Base-by-base conservation (phyloP, 2,797 vertebrate species). In the Urosaurus nigricauda region DNA sequence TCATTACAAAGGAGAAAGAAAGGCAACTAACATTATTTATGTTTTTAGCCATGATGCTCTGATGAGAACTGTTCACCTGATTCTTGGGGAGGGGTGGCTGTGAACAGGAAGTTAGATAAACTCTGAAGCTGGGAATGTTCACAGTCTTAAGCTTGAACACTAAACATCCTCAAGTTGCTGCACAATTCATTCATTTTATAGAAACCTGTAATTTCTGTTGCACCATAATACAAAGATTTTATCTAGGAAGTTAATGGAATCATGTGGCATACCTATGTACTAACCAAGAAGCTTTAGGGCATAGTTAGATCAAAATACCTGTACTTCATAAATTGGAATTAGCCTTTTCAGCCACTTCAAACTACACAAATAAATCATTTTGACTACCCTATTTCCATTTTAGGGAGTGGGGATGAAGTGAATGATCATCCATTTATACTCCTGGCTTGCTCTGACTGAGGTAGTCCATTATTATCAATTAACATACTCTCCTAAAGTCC, bases 401-500 rank as follows among this genome's bases (percentile, higher is more conserved):
- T 68, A 60, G 35, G 26, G 60, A 14, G 26, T 51, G 7, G 21
- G 32, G 32, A 65, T 21, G 68, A 84, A 90, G 86, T 14, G 84
- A 94, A 84, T 90, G 58, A 37, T 56, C 86, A 32, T 37, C 37
- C 85, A 0, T 88, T 94, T 92, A 74, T 87, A 79, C 89, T 16
- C 73, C 86, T 92, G 74, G 11, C 0, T 11, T 84, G 4, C 85
- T 93, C 88, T 87, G 84, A 81, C 37, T 84, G 21, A 91, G 91
- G 19, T 47, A 88, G 83, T 58, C 79, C 68, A 4, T 93, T 93
- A 75, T 16, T 86, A 92, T 74, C 9, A 91, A 14, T 88, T 93
- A 88, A 11, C 70, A 92, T 84, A 94, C 58, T 70, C 92, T 94
- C 83, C 85, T 78, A 78, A 17, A 84, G 83, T 86, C 70, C 32